Percentiles rank a stretch among this genome's conserved stretches.
phyloP scores from a whole-genome alignment of 2,797 vertebrate genomes.

The Chrosomus eos region DNA sequence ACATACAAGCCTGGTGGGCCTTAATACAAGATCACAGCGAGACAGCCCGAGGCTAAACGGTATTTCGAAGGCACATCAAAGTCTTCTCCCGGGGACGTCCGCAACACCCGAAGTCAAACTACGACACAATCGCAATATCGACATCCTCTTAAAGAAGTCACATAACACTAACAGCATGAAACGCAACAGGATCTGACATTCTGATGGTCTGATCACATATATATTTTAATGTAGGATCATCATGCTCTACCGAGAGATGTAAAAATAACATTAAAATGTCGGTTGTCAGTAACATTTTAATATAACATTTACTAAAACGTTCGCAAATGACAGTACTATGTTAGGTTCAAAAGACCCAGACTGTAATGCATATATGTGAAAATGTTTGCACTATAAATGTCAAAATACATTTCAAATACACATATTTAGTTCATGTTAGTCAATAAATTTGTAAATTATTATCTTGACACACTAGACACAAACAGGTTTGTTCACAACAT shows the following conservation, averaged over 20 bases:
- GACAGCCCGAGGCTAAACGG: conserved; percentile 51
- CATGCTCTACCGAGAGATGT: background rate
- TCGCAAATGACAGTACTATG: background rate
- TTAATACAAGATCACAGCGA: conserved; percentile 53
- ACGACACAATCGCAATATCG: conserved; percentile 16
- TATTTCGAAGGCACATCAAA: conserved; percentile 58
- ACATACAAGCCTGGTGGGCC: conserved; percentile 54
- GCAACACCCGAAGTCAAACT: conserved; percentile 46
- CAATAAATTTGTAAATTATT: background rate
- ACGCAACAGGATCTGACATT: background rate
- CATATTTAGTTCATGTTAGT: background rate
- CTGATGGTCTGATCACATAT: background rate
- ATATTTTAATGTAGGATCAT: background rate
- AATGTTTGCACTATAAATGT: background rate
- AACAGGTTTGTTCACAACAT: background rate
- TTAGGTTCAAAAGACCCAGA: background rate
- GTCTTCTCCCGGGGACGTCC: conserved; percentile 40
- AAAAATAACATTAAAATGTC: background rate
- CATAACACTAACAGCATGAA: background rate
- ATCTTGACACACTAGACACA: background rate
- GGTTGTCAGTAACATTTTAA: background rate
- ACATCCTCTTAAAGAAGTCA: conserved; percentile 10
- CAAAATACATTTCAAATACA: background rate
- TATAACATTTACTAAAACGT: background rate
- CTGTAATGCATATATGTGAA: background rate